Percentiles rank a stretch among this genome's conserved stretches.
These are phyloP conservation scores for Ophion ventricosus DNA, from an alignment of 2,888 invertebrate genomes.

Conservation along the genomic window DNA sequence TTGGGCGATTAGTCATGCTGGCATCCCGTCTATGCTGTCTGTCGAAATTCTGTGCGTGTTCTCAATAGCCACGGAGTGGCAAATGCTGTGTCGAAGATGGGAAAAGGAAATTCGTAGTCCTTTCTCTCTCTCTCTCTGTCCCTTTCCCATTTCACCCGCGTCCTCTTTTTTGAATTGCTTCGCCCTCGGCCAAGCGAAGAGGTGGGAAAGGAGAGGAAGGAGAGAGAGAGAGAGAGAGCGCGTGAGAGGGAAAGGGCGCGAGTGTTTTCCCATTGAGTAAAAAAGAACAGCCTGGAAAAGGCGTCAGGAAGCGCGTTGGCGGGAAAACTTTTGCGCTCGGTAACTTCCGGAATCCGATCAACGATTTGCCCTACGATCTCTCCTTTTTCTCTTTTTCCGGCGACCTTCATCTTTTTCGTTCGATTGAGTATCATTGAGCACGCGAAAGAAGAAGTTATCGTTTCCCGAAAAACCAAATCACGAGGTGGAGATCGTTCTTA, in stretches of 20 bases:
- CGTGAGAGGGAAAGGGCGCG: neutral
- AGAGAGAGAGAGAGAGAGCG: neutral
- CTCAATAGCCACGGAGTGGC: slow-evolving; percentile 24
- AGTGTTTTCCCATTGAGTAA: slow-evolving; percentile 34
- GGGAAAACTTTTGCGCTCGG: slow-evolving; percentile 56
- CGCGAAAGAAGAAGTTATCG: neutral
- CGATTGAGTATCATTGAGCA: slow-evolving; percentile 34
- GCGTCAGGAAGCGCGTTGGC: slow-evolving; percentile 56
- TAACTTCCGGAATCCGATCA: slow-evolving; percentile 25
- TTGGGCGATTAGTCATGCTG: slow-evolving; percentile 66
- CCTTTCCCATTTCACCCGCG: neutral
- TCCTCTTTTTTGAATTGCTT: neutral
- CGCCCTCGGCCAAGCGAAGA: neutral
- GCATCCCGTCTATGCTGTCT: slow-evolving; percentile 34
- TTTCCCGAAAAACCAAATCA: neutral
- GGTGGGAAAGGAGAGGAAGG: neutral
- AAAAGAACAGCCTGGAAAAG: slow-evolving; percentile 16
- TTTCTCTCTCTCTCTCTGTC: neutral
- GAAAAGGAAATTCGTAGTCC: slow-evolving; percentile 16
- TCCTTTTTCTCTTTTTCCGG: neutral
- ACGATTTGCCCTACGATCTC: slow-evolving; percentile 3
- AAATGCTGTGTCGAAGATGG: slow-evolving; percentile 30
- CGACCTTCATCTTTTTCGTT: slow-evolving; percentile 1
- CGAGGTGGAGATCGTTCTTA: neutral
- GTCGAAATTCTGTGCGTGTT: slow-evolving; percentile 63